These are phyloP conservation scores for Troides aeacus DNA, from an alignment of 2,888 invertebrate species.

Conservation along the genomic window DNA sequence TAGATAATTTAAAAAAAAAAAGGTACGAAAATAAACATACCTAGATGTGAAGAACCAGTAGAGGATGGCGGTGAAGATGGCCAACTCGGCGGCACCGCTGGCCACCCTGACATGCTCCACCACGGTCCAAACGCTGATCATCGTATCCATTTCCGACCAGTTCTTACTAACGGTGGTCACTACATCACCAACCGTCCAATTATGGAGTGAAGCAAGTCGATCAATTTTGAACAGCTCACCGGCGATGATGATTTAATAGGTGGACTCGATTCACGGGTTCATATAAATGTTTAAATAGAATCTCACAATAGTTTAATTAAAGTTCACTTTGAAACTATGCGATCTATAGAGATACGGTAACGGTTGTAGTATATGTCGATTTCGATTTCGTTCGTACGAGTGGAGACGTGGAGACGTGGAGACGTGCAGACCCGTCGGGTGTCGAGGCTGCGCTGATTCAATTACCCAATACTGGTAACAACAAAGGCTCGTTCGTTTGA, in stretches of 20 bases:
- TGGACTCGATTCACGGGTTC: background rate
- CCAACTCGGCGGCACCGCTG: slow-evolving; percentile 81
- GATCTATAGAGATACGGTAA: background rate
- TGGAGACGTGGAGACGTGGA: background rate
- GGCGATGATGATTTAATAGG: background rate
- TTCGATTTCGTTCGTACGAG: slow-evolving; percentile 10
- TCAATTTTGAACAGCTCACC: slow-evolving; percentile 48
- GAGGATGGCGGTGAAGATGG: slow-evolving; percentile 81
- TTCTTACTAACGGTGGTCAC: slow-evolving; percentile 46
- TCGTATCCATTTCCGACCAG: slow-evolving; percentile 65
- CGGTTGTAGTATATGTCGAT: slow-evolving; percentile 12
- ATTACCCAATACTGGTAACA: slow-evolving; percentile 33
- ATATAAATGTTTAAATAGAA: background rate
- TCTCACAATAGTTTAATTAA: background rate
- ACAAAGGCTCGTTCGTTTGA: slow-evolving; percentile 35
- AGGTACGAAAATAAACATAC: slow-evolving; percentile 51
- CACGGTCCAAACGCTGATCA: slow-evolving; percentile 72
- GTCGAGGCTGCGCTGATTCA: slow-evolving; percentile 34
- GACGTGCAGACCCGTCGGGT: slow-evolving; percentile 30
- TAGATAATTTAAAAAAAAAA: background rate
- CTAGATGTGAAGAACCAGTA: slow-evolving; percentile 83
- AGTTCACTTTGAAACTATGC: slow-evolving; percentile 12
- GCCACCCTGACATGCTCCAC: slow-evolving; percentile 76
- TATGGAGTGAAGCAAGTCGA: slow-evolving; percentile 48
- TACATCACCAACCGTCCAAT: slow-evolving; percentile 66